phyloP scores from a whole-genome alignment of 2,113 vertebrate genomes.

The Lophotis ruficrista region DNA sequence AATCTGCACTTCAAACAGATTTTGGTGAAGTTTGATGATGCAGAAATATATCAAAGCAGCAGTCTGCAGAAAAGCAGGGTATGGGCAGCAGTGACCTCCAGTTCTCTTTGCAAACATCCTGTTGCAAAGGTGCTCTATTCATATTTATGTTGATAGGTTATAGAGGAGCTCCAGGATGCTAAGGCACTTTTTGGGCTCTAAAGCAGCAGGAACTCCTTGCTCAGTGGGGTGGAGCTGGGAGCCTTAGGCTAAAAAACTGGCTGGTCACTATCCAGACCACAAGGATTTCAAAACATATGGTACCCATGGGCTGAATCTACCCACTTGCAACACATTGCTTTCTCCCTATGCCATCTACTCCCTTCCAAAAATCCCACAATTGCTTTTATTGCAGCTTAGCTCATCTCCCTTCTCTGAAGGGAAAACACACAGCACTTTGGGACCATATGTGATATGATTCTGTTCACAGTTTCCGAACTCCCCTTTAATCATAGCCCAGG shows the following conservation, averaged over 20 bases:
- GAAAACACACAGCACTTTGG: background rate
- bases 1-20: background rate
- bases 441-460: background rate
- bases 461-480: background rate
- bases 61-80: background rate
- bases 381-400: background rate
- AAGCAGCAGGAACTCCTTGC: background rate
- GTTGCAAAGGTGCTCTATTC: background rate
- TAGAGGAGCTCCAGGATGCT: background rate
- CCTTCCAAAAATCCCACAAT: conserved; percentile 14
- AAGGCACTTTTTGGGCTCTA: background rate
- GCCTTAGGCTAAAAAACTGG: background rate
- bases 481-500: background rate
- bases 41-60: background rate
- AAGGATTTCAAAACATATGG: conserved; percentile 41
- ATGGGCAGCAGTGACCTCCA: background rate
- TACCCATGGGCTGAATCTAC: background rate
- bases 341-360: background rate
- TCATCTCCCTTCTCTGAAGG: background rate
- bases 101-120: background rate
- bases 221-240: background rate
- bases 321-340: conserved; percentile 28
- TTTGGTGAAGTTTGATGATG: background rate
- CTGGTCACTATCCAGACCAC: background rate
- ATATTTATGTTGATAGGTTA: background rate